These are phyloP conservation scores for Leptura quadrifasciata DNA, from an alignment of 2,888 invertebrate genomes.

Conservation along the genomic window DNA sequence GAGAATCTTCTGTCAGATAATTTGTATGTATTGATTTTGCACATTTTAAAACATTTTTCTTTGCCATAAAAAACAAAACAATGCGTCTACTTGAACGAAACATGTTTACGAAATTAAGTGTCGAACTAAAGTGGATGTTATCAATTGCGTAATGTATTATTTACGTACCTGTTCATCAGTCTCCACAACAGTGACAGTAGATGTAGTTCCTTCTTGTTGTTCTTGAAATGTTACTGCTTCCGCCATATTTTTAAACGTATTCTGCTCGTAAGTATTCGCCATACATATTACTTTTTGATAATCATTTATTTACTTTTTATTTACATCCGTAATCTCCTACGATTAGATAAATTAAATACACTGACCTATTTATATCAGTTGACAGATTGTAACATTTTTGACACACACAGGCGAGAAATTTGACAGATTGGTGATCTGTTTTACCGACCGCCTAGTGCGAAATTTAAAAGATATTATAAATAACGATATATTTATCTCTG, in stretches of 20 bases:
- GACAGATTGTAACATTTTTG: constrained; percentile 19
- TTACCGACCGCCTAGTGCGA: not conserved
- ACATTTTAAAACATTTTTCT: constrained; percentile 40
- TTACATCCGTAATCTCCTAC: constrained; percentile 6
- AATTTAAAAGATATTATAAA: too few species aligned
- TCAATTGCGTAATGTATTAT: constrained; percentile 54
- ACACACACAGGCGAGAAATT: constrained; percentile 3
- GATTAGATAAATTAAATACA: constrained; percentile 31
- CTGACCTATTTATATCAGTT: constrained; percentile 4
- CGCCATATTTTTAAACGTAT: constrained; percentile 58
- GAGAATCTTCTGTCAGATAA: constrained; percentile 71
- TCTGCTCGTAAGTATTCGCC: constrained; percentile 48
- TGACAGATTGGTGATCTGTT: not conserved
- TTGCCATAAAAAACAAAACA: constrained; percentile 24
- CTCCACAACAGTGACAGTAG: constrained; percentile 69
- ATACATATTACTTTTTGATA: constrained; percentile 39
- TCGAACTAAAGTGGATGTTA: constrained; percentile 37
- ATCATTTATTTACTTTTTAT: constrained; percentile 20
- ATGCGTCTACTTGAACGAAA: constrained; percentile 38
- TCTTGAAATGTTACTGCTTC: constrained; percentile 63
- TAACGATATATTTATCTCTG: too few species aligned
- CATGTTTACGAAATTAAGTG: constrained; percentile 46
- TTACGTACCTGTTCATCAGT: constrained; percentile 69
- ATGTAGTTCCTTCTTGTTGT: constrained; percentile 62
- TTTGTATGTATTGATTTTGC: constrained; percentile 42